Conservation (phyloP, 2,113 vertebrate genomes). For the Tonatia bakeri region DNA sequence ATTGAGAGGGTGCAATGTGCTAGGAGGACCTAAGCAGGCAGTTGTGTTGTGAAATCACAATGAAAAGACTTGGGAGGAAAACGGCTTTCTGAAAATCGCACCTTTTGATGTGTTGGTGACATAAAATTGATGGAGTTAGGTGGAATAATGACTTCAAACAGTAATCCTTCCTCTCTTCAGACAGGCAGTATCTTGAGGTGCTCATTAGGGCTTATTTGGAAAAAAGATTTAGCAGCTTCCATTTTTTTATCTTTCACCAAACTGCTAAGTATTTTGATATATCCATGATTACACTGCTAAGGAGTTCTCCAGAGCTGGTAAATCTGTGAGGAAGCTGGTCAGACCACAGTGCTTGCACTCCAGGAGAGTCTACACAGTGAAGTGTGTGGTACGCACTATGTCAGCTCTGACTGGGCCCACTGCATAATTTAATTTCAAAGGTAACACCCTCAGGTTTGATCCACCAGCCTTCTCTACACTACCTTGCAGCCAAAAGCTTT, state of each 20-base stretch:
- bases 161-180: constrained; percentile 11
- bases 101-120: constrained; percentile 55
- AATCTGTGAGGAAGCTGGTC: not conserved
- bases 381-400: fast-evolving
- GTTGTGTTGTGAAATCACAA: constrained; percentile 20
- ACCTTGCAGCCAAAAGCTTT: constrained; percentile 25
- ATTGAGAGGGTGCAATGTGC: constrained; percentile 10
- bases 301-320: not conserved
- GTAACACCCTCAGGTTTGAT: not conserved
- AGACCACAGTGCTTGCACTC: not conserved
- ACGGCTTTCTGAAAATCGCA: constrained; percentile 48
- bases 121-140: constrained; percentile 45
- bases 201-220: constrained; percentile 18
- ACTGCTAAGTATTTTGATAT: not conserved
- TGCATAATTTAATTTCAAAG: constrained; percentile 18
- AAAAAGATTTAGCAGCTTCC: constrained; percentile 32
- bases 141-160: constrained; percentile 47
- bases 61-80: constrained; percentile 49
- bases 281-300: not conserved
- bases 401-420: not conserved
- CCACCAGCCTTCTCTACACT: not conserved
- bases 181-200: not conserved
- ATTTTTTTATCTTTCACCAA: constrained; percentile 3
- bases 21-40: not conserved
- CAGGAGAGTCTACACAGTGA: not conserved